Percentiles rank a stretch among this genome's conserved stretches.
phyloP scores from a whole-genome alignment of 2,888 invertebrate genomes.

The Boloria euphrosyne region DNA sequence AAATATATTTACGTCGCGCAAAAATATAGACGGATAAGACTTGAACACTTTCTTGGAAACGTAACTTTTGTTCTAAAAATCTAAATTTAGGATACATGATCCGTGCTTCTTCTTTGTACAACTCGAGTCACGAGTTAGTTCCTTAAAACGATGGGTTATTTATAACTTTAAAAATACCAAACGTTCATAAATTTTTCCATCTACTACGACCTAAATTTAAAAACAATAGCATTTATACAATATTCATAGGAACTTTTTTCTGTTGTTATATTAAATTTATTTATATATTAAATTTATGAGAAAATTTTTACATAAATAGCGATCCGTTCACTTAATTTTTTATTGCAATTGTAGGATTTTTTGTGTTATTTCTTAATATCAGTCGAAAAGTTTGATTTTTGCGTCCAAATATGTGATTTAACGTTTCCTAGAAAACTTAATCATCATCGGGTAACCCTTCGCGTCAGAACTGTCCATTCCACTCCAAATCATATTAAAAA shows the following conservation, averaged over 20 bases:
- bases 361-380: constrained; percentile 55
- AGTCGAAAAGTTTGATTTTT: constrained; percentile 50
- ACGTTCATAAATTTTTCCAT: constrained; percentile 80
- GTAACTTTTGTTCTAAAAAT: constrained; percentile 76
- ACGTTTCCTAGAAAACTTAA: constrained; percentile 78
- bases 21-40: constrained; percentile 53
- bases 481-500: constrained; percentile 65
- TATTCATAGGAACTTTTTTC: constrained; percentile 82
- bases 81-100: constrained; percentile 79
- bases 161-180: constrained; percentile 81
- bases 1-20: constrained; percentile 50
- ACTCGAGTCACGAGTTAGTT: constrained; percentile 65
- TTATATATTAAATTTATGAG: constrained; percentile 77
- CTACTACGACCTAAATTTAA: constrained; percentile 82
- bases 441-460: constrained; percentile 66
- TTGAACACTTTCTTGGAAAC: constrained; percentile 81
- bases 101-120: constrained; percentile 79
- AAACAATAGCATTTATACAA: constrained; percentile 81
- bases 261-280: constrained; percentile 81
- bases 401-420: constrained; percentile 53
- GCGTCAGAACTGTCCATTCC: constrained; percentile 65
- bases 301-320: constrained; percentile 81
- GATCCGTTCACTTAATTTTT: constrained; percentile 75
- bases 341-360: constrained; percentile 55
- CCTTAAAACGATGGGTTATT: constrained; percentile 70